A percentile compares a stretch with the other conserved stretches of the same genome.
Evolutionary conservation across 2,888 invertebrate species (phyloP).

Genomic region (Pilophorus perplexus): DNA sequence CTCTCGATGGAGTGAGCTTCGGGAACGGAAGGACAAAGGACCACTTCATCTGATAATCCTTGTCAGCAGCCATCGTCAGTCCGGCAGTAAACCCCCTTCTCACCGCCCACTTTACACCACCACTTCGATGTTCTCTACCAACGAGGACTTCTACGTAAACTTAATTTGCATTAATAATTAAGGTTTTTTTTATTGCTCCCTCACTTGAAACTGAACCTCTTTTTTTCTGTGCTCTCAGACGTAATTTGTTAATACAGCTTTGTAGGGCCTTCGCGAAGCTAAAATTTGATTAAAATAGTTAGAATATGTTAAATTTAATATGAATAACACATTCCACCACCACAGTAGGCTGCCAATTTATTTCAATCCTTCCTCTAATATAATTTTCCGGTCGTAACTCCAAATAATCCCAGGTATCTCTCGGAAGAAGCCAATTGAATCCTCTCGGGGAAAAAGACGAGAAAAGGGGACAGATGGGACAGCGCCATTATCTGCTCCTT

Average conservation of each 20-base stretch:
- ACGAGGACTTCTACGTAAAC: slow-evolving; percentile 3
- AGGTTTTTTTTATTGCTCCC: background rate
- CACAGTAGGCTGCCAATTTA: too few relatives aligned
- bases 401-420: too few relatives aligned
- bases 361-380: too few relatives aligned
- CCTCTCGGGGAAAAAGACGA: background rate
- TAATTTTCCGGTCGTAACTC: too few relatives aligned
- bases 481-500: background rate
- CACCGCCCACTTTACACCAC: background rate
- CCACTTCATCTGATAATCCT: slow-evolving; percentile 39
- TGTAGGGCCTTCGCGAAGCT: too few relatives aligned
- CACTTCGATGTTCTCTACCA: background rate
- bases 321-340: too few relatives aligned
- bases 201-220: background rate
- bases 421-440: too few relatives aligned
- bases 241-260: background rate
- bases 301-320: background rate
- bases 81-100: background rate
- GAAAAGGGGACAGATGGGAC: background rate
- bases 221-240: background rate
- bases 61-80: slow-evolving; percentile 31
- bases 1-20: background rate
- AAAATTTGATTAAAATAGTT: too few relatives aligned
- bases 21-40: slow-evolving; percentile 18
- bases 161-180: slow-evolving; percentile 24